A percentile compares a stretch with the other conserved stretches of the same genome.
phyloP scores from a whole-genome alignment of 2,888 invertebrate species.

The Hermodice carunculata region DNA sequence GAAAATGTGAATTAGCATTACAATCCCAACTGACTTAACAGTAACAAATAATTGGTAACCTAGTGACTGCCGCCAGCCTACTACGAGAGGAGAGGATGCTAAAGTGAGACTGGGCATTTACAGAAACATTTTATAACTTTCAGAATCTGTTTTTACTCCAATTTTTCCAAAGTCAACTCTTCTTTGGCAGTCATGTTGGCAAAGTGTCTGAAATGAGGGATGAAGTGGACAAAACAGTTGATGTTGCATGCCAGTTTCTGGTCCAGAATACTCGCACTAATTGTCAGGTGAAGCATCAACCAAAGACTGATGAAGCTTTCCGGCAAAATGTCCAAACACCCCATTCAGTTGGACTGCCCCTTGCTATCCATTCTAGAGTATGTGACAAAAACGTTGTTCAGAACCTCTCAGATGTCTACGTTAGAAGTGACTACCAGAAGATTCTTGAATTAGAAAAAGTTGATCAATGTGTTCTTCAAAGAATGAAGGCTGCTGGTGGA shows the following conservation, averaged over 20 bases:
- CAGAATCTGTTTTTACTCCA: slow-evolving; percentile 14
- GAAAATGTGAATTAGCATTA: too few species aligned
- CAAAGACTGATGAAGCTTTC: slow-evolving; percentile 19
- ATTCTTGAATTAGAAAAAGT: slow-evolving; percentile 18
- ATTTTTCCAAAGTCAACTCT: slow-evolving; percentile 14
- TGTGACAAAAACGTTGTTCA: slow-evolving; percentile 7
- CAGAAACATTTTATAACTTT: slow-evolving; percentile 8
- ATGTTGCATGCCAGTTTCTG: slow-evolving; percentile 26
- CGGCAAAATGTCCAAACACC: slow-evolving; percentile 21
- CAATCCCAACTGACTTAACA: too few species aligned
- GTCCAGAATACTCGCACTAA: slow-evolving; percentile 24
- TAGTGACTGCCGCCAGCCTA: neutral
- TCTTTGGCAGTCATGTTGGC: slow-evolving; percentile 13
- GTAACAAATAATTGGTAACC: neutral
- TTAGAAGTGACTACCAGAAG: slow-evolving; percentile 12
- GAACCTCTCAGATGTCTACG: slow-evolving; percentile 18
- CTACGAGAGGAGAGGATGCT: slow-evolving; percentile 6
- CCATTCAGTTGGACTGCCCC: slow-evolving; percentile 9
- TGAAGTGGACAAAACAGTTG: slow-evolving; percentile 26
- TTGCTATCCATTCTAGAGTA: slow-evolving; percentile 11
- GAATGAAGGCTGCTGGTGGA: slow-evolving; percentile 11
- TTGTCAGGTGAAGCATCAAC: slow-evolving; percentile 25
- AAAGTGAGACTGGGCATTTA: slow-evolving; percentile 7
- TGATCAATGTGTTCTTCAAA: slow-evolving; percentile 21
- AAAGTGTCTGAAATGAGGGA: slow-evolving; percentile 14